These are phyloP conservation scores for Parnassius orleans DNA, from an alignment of 2,888 invertebrate species.

Conservation along the genomic window DNA sequence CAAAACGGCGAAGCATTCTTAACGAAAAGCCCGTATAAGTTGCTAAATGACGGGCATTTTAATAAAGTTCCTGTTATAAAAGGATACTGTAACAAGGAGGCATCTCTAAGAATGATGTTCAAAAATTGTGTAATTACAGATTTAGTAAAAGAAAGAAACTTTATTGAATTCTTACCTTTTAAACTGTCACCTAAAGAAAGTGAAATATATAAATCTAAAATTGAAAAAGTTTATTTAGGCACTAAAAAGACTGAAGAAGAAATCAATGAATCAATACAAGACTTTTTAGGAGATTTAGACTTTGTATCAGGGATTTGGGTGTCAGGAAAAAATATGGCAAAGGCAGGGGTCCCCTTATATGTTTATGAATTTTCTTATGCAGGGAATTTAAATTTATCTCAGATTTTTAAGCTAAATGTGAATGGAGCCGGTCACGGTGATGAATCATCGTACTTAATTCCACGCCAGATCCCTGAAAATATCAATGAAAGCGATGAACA, in stretches of 20 bases:
- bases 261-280: slow-evolving; percentile 38
- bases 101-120: slow-evolving; percentile 49
- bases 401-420: slow-evolving; percentile 37
- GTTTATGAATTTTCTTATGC: slow-evolving; percentile 51
- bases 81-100: slow-evolving; percentile 73
- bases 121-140: slow-evolving; percentile 38
- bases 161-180: slow-evolving; percentile 39
- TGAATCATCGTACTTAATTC: slow-evolving; percentile 23
- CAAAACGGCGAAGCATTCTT: slow-evolving; percentile 44
- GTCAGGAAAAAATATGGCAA: slow-evolving; percentile 37
- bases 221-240: slow-evolving; percentile 33
- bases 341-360: slow-evolving; percentile 39
- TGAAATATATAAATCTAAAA: slow-evolving; percentile 32
- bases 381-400: slow-evolving; percentile 43
- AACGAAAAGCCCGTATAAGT: slow-evolving; percentile 53
- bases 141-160: slow-evolving; percentile 40
- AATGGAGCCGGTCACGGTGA: slow-evolving; percentile 52
- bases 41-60: slow-evolving; percentile 54
- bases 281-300: slow-evolving; percentile 52
- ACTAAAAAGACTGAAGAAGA: slow-evolving; percentile 31
- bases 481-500: slow-evolving; percentile 32
- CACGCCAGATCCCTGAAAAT: not conserved
- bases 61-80: slow-evolving; percentile 64
- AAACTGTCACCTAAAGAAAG: slow-evolving; percentile 35
- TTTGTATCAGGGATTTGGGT: slow-evolving; percentile 46